Evolutionary conservation across 2,113 vertebrate genomes (phyloP).

Genomic region (Azemiops feae): DNA sequence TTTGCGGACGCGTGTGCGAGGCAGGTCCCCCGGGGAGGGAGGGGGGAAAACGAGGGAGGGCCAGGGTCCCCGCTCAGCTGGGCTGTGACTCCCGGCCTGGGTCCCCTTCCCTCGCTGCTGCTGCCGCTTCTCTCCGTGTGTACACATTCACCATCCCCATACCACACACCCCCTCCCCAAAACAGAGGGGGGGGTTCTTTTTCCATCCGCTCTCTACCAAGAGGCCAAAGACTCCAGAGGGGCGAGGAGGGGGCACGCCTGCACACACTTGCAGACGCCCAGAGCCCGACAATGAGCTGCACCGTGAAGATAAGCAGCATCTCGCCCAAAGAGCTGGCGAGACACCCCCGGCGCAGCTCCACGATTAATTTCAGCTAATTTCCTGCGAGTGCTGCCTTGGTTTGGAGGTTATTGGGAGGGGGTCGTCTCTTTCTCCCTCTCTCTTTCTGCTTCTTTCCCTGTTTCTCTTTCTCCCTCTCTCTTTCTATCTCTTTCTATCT

Average conservation of each 20-base stretch:
- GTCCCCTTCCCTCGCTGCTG: neutral
- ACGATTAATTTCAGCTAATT: constrained; percentile 71
- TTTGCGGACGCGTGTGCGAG: neutral
- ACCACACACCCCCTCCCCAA: neutral
- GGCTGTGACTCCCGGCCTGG: neutral
- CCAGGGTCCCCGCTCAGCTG: neutral
- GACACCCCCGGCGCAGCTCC: constrained; percentile 48
- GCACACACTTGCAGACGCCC: neutral
- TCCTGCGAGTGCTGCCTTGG: constrained; percentile 64
- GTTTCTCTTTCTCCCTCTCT: too few relatives aligned
- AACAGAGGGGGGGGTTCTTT: too few relatives aligned
- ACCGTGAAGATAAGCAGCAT: constrained; percentile 28
- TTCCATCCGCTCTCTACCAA: neutral
- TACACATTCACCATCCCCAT: neutral
- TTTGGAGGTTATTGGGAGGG: neutral
- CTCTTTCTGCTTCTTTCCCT: neutral
- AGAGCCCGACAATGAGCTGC: neutral
- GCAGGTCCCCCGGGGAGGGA: neutral
- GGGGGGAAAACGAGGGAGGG: neutral
- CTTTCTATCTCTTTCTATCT: too few relatives aligned
- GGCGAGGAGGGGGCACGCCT: too few relatives aligned
- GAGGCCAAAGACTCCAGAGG: neutral
- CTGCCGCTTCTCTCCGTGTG: neutral
- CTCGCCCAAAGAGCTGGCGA: constrained; percentile 42
- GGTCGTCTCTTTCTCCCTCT: neutral